Evolutionary conservation across 2,113 vertebrate genomes (phyloP).

Genomic region (Dascyllus trimaculatus): DNA sequence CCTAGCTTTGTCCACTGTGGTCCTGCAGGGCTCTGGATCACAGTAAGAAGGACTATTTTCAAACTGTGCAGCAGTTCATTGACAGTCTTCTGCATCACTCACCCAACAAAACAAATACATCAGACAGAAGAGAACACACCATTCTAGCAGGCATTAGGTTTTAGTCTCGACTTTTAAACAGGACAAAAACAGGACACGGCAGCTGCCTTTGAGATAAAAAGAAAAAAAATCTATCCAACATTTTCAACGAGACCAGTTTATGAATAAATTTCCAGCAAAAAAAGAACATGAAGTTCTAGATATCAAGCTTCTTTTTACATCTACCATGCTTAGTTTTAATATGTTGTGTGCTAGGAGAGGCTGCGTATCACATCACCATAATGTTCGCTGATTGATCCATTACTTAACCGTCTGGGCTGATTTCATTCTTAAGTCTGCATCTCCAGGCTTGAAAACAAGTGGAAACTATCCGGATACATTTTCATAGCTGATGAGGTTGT

Average conservation of each 20-base stretch:
- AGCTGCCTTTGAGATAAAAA: too few species aligned
- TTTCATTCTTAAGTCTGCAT: background rate
- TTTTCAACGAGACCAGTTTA: too few species aligned
- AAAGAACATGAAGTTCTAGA: background rate
- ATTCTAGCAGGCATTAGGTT: too few species aligned
- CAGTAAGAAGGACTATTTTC: too few species aligned
- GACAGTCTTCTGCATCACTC: background rate
- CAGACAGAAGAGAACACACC: too few species aligned
- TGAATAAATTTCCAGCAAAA: background rate
- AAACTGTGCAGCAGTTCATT: too few species aligned
- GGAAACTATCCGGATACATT: background rate
- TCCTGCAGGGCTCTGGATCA: too few species aligned
- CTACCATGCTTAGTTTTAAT: too few species aligned
- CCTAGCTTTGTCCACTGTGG: too few species aligned
- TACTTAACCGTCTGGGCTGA: background rate
- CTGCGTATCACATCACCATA: background rate
- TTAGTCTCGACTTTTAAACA: too few species aligned
- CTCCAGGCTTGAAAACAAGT: background rate
- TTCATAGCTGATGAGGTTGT: background rate
- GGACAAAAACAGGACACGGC: too few species aligned
- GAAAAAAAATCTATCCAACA: too few species aligned
- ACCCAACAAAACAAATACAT: background rate
- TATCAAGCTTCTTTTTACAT: background rate
- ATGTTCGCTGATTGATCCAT: background rate
- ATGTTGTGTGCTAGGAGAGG: background rate